Evolutionary conservation across 2,888 invertebrate genomes (phyloP).

Genomic region (Lithophane socia): DNA sequence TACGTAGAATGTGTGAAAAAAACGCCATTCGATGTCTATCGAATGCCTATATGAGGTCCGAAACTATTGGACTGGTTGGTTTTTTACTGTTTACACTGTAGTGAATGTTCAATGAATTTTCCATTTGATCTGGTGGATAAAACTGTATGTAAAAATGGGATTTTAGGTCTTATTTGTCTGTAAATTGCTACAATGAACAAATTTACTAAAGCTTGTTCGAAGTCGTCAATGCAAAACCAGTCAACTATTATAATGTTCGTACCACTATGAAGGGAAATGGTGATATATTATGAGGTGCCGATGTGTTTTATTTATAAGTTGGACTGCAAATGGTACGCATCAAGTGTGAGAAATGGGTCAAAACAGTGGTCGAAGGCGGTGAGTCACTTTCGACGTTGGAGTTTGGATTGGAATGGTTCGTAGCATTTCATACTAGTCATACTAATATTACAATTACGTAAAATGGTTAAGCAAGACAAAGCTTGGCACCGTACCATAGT

Average conservation of each 20-base stretch:
- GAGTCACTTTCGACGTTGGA: slow-evolving; percentile 51
- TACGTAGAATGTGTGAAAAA: slow-evolving; percentile 45
- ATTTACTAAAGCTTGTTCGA: slow-evolving; percentile 5
- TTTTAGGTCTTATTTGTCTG: slow-evolving; percentile 9
- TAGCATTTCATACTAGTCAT: slow-evolving; percentile 44
- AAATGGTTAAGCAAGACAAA: slow-evolving; percentile 44
- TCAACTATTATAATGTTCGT: not conserved
- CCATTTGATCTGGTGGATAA: slow-evolving; percentile 11
- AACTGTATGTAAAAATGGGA: slow-evolving; percentile 11
- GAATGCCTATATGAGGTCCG: slow-evolving; percentile 45
- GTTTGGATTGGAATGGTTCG: slow-evolving; percentile 43
- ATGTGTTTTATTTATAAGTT: slow-evolving; percentile 60
- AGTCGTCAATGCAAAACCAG: slow-evolving; percentile 1
- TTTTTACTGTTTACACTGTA: slow-evolving; percentile 43
- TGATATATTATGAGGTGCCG: slow-evolving; percentile 35
- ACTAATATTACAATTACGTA: slow-evolving; percentile 55
- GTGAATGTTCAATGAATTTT: slow-evolving; percentile 50
- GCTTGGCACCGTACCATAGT: slow-evolving; percentile 32
- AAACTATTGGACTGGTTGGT: slow-evolving; percentile 30
- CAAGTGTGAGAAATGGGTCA: slow-evolving; percentile 64
- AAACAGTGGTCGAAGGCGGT: slow-evolving; percentile 42
- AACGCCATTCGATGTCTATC: slow-evolving; percentile 48
- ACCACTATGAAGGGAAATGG: slow-evolving; percentile 20
- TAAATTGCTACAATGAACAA: not conserved
- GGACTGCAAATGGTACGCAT: slow-evolving; percentile 53